Base-by-base conservation (phyloP, 2,888 invertebrate genomes). In the Phasia obesa region DNA sequence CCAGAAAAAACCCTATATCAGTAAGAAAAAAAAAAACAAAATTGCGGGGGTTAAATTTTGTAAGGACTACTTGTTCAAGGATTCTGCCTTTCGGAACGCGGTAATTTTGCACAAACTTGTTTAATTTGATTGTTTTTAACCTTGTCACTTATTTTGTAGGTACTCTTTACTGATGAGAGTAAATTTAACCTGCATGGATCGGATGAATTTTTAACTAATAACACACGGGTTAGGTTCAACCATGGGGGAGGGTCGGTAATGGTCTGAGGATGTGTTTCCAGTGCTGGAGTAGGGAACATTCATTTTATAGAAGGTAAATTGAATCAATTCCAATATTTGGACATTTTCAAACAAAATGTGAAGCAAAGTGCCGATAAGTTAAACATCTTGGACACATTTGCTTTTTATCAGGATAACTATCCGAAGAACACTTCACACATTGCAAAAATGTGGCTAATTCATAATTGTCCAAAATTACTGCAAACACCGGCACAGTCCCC, bases 401-500 rank as follows among this genome's bases (percentile, higher is more conserved):
- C 55, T 55, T 55, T 55, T n/a, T 27, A 55, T 51, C 23, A 51
- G 51, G 47, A 19, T 5, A 49, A 44, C 27, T 11, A 38, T 38
- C n/a, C 27, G n/a, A 57, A 57, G 57, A 31, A 21, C 38, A 59
- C 38, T 60, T 60, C 42, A 42, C 6, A 60, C n/a, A 3, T 60
- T 42, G 21, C 23, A 15, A 59, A 35, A 13, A 60, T 60, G 42
- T 60, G 42, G 60, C 42, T 62, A 0, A 44, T 47, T 27, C 27
- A 62, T 47, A 62, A 25, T 47, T 62, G 62, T 44, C 27, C 47
- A 44, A 62, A 44, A 42, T 62, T 62, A 62, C n/a, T 44, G 17
- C 60, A 62, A 62, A 62, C 23, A 42, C n/a, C 60, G 17, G 44
- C 25, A 44, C 47, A 62, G 47, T 64, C 44, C 27, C 19, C 47